Evolutionary conservation across 2,113 vertebrate genomes (phyloP).

Genomic region (Microcebus murinus): DNA sequence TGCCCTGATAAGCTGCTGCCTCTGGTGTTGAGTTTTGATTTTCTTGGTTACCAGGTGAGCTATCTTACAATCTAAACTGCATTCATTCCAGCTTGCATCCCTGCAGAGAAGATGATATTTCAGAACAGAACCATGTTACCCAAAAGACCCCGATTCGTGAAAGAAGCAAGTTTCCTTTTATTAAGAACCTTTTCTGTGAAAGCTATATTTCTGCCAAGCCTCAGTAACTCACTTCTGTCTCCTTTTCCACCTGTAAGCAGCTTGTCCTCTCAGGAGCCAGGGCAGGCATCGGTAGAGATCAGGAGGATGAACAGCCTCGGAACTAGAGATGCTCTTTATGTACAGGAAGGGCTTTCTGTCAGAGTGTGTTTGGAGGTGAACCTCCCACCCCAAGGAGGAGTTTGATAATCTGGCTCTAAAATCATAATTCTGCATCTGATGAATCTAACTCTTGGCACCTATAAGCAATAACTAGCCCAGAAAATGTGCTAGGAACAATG

Average conservation of each 20-base stretch:
- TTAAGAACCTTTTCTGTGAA: conserved; percentile 31
- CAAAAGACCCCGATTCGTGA: neutral
- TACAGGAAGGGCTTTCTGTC: neutral
- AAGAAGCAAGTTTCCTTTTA: conserved; percentile 20
- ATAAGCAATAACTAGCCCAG: neutral
- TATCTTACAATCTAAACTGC: neutral
- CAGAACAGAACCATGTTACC: neutral
- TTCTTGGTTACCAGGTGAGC: conserved; percentile 25
- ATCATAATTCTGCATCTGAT: neutral
- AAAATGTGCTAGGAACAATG: neutral
- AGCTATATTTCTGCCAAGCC: neutral
- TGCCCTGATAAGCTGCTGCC: neutral
- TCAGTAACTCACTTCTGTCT: neutral
- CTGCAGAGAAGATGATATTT: conserved; percentile 1
- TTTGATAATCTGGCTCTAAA: neutral
- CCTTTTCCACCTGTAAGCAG: neutral
- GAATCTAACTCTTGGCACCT: neutral
- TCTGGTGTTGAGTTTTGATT: neutral
- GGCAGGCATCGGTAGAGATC: neutral
- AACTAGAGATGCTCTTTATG: neutral
- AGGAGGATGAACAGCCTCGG: neutral
- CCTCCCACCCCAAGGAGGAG: neutral
- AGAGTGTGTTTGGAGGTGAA: neutral
- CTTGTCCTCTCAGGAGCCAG: neutral
- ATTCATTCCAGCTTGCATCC: neutral